Percentiles rank a stretch among this genome's conserved stretches.
phyloP scores from a whole-genome alignment of 2,797 vertebrate species.

The Saxicola maurus region DNA sequence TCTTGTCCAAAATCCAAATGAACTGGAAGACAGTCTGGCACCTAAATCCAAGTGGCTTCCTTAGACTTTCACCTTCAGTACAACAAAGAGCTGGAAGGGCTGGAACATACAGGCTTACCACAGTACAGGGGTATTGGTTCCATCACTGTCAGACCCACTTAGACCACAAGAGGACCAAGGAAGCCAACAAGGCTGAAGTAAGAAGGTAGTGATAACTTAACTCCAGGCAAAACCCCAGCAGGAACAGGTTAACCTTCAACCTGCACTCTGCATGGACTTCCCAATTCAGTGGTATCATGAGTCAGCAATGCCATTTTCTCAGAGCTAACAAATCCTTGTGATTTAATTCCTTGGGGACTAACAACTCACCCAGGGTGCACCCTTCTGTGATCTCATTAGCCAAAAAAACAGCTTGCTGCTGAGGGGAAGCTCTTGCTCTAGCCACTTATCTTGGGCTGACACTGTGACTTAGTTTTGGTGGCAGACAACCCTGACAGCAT shows the following conservation, averaged over 20 bases:
- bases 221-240: not conserved
- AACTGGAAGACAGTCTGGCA: not conserved
- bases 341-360: not conserved
- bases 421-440: not conserved
- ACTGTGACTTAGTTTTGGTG: not conserved
- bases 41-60: not conserved
- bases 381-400: not conserved
- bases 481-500: not conserved
- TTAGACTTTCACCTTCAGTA: not conserved
- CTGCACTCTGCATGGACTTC: not conserved
- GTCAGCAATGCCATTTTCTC: not conserved
- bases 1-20: not conserved
- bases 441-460: not conserved
- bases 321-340: not conserved
- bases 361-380: not conserved
- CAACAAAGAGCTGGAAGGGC: not conserved
- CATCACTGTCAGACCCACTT: not conserved
- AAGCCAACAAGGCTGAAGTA: not conserved
- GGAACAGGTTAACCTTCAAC: not conserved
- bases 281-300: not conserved
- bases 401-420: not conserved
- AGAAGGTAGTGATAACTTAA: not conserved
- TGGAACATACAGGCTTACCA: not conserved
- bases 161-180: not conserved
- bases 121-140: not conserved